These are phyloP conservation scores for Scomber scombrus DNA, from an alignment of 2,113 vertebrate species.

Conservation along the genomic window DNA sequence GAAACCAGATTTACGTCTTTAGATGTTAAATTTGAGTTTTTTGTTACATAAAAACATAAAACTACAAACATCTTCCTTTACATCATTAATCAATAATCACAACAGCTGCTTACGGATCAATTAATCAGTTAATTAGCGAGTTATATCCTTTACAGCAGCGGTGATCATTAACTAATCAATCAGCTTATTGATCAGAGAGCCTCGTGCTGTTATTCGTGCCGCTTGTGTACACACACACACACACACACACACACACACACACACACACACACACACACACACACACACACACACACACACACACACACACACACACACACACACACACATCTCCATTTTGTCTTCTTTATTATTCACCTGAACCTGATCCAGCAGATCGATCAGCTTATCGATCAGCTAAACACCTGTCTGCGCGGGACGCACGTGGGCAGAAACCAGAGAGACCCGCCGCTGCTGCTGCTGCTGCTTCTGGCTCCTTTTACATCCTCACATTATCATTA, in stretches of 20 bases:
- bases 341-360: neutral
- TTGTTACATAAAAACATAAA: too few relatives aligned
- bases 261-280: too few relatives aligned
- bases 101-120: too few relatives aligned
- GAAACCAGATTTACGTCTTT: too few relatives aligned
- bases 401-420: neutral
- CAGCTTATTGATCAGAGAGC: conserved; percentile 17
- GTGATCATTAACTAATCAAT: neutral
- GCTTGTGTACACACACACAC: too few relatives aligned
- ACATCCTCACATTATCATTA: conserved; percentile 16
- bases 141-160: neutral
- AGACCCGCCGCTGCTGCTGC: neutral
- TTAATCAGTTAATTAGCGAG: too few relatives aligned
- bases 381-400: neutral
- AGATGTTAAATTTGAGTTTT: too few relatives aligned
- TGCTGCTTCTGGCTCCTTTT: neutral
- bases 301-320: too few relatives aligned
- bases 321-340: neutral
- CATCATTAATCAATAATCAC: too few relatives aligned
- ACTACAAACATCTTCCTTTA: too few relatives aligned
- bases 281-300: too few relatives aligned
- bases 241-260: too few relatives aligned
- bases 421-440: neutral
- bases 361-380: neutral
- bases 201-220: neutral